These are phyloP conservation scores for Tipula lateralis DNA, from an alignment of 2,888 invertebrate genomes.

Conservation along the genomic window DNA sequence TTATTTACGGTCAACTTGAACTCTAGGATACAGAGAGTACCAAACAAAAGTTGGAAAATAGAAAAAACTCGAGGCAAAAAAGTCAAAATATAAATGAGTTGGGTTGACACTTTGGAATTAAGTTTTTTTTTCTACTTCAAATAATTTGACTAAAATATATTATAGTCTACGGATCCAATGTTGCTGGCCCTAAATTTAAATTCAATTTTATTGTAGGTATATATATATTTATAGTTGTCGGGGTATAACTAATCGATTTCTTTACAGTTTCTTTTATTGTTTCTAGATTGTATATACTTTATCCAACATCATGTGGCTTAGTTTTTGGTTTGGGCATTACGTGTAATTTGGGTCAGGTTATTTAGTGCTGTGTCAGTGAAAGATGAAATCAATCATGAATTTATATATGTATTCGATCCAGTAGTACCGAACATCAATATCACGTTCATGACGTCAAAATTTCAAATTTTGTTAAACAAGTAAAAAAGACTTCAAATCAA, in stretches of 20 bases:
- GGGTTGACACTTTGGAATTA: constrained; percentile 1
- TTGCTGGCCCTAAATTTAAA: not conserved
- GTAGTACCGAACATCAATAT: no score
- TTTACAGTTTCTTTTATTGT: not conserved
- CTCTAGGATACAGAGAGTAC: not conserved
- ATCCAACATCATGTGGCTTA: no score
- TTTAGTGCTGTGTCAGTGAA: no score
- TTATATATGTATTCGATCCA: no score
- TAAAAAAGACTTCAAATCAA: no score
- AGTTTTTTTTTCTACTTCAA: not conserved
- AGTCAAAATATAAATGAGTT: constrained; percentile 4
- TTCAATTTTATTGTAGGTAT: not conserved
- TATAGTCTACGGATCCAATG: not conserved
- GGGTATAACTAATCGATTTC: not conserved
- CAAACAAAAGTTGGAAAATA: not conserved
- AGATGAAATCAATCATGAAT: no score
- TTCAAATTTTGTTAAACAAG: no score
- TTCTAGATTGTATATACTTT: not conserved
- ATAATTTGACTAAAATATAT: constrained; percentile 24
- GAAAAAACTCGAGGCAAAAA: not conserved
- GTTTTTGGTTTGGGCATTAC: no score
- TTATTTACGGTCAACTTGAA: constrained; percentile 11
- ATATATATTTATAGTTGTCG: not conserved
- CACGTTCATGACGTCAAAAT: no score
- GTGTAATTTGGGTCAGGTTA: no score